Evolutionary conservation across 2,888 invertebrate genomes (phyloP), one percentile per base, ranked within the genome.

Genomic region (Macrosiphum euphorbiae): DNA sequence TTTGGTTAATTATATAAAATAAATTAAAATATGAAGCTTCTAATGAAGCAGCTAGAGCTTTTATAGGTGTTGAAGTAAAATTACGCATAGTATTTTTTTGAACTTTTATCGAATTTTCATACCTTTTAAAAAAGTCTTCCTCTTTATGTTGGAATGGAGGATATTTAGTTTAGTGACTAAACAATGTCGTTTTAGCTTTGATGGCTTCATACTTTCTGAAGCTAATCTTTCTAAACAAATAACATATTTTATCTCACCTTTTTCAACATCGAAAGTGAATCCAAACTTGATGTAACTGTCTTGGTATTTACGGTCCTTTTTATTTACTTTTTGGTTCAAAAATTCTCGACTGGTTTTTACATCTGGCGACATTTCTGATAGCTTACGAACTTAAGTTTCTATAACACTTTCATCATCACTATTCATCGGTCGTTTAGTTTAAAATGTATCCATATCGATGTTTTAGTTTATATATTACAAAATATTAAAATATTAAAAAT

Each of bases 181-280:
- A n/a, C n/a, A 90, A 90, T 90, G 50, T 90, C 78, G 90, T 90
- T 90, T 90, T 90, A 78, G 35, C n/a, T 90, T 78, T 50, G 78
- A 90, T 90, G 90, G 90, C 90, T 90, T 90, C 90, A 90, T 52
- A 52, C 16, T 52, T 52, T 50, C 50, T 50, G 50, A 50, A 50
- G 50, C 50, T 50, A 50, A 50, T 50, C 50, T 50, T 50, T 50
- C 50, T 50, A 11, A 50, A 50, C 50, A 50, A 50, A 11, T 50
- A 50, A 50, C 50, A 50, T 11, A 50, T 50, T 50, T 50, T 50
- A 11, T 11, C 50, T 50, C 50, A 50, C 10, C 50, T 50, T 13
- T 50, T 90, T 58, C 61, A 89, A 89, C 89, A 44, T 44, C 89
- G 61, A 89, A 61, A 61, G 61, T 89, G 44, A 58, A 89, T 89